Evolutionary conservation across 2,888 invertebrate genomes (phyloP), one percentile per base, ranked within the genome.

Genomic region (Linnaemya tessellans): DNA sequence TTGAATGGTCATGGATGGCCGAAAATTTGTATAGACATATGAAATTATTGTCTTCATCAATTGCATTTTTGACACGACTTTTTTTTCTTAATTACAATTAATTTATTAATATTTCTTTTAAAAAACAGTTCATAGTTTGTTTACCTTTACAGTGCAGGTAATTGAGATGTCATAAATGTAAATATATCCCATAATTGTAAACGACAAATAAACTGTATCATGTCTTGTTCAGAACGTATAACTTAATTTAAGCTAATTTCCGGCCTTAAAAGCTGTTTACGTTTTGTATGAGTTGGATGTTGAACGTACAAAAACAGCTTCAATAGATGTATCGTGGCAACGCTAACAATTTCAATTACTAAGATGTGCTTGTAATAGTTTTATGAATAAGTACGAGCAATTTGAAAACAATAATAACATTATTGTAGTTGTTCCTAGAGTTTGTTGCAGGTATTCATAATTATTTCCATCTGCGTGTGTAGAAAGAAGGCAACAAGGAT

Each of bases 221-320:
- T 43, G 13, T 5, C 20, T 43, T 54, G 20, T 1, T 20, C 43
- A 54, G 43, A 64, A 46, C 35, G 74, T 62, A 58, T 43, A 51
- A 68, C 41, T 74, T 74, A 41, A 81, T 74, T 62, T 60, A 41
- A 68, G 68, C 60, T 68, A 30, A 81, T 74, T 68, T 75, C 60
- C 74, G 56, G 49, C n/a, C 20, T 3, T 62, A 30, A 41, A 13
- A 11, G n/a, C 43, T 7, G 49, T 49, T 7, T 49, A 30, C 3
- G 49, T 38, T n/a, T 4, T 49, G 25, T 20, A 51, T 18, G 15
- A 18, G 25, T 30, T n/a, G 18, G 3, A 15, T 54, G 49, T 41
- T 78, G 22, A 20, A 65, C 13, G 35, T 35, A 54, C 22, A 18
- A 11, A 20, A 41, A 54, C 38, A 58, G 30, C 41, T 11, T 11